Base-by-base conservation (phyloP, 1,140 invertebrate genomes). In the Drosophila pachea region DNA sequence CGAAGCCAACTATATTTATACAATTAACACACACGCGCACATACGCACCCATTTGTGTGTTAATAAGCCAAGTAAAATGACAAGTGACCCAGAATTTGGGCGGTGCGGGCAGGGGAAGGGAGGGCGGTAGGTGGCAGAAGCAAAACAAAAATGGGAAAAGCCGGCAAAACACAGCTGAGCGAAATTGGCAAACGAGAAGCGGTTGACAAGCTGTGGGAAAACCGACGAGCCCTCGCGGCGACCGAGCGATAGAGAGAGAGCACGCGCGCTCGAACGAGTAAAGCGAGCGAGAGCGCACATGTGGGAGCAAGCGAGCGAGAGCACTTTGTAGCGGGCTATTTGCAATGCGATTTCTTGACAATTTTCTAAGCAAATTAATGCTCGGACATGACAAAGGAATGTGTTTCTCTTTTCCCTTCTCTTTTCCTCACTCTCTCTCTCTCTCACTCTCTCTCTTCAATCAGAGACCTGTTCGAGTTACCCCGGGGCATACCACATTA, bases 141-240 rank as follows among this genome's bases (percentile, higher is more conserved):
- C 11, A 64, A 47, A 48, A 47, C 11, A 29, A 63, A 64, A 64
- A 6, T 53, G 33, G 56, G 43, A 54, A 43, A 74, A 62, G 38
- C 76, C 73, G 71, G 63, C 65, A 36, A 43, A 76, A 76, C 76
- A 76, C 77, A 81, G 77, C 77, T 81, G 77, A 31, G 71, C 59
- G 54, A 62, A 72, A 22, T 62, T 62, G 64, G 65, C 65, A 52
- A 42, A 52, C 69, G n/a, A 45, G 68, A 62, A 72, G 50, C 62
- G 42, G 45, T 67, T 65, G 55, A 70, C 61, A 75, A 73, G 74
- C 35, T 42, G 71, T 73, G 68, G 62, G 53, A 82, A 62, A 42
- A 4, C 62, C 61, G 67, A 75, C 70, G 52, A 73, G 70, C 69
- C 56, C 68, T 60, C 69, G 32, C 47, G 14, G 12, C 14, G 14